phyloP scores from a whole-genome alignment of 2,888 invertebrate species.

The Drosophila maculinotata region DNA sequence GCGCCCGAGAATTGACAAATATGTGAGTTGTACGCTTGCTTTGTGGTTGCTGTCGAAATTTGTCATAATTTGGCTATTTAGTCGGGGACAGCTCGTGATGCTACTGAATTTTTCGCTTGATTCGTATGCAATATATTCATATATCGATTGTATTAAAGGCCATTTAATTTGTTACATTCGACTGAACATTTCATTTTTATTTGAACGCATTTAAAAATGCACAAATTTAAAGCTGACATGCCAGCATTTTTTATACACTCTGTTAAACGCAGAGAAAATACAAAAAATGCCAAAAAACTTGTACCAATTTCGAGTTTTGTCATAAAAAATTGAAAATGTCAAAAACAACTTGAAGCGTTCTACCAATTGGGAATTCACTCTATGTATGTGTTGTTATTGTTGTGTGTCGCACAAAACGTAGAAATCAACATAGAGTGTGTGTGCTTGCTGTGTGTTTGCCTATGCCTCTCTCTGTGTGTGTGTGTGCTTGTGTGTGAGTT shows the following conservation, averaged over 20 bases:
- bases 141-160: conserved; percentile 19
- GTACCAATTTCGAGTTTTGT: conserved; percentile 72
- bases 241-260: not conserved
- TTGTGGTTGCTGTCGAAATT: conserved; percentile 53
- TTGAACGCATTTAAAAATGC: conserved; percentile 16
- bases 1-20: conserved; percentile 60
- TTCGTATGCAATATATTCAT: conserved; percentile 4
- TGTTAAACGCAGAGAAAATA: conserved; percentile 8
- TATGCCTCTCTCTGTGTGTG: conserved; percentile 25
- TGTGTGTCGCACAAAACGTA: conserved; percentile 42
- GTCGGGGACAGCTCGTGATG: conserved; percentile 7
- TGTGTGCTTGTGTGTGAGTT: conserved; percentile 28
- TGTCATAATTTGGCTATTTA: conserved; percentile 65
- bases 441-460: conserved; percentile 7
- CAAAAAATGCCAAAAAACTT: conserved; percentile 41
- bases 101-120: conserved; percentile 14
- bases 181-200: conserved; percentile 11
- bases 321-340: conserved; percentile 82
- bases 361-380: conserved; percentile 47
- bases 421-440: conserved; percentile 57
- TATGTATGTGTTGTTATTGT: conserved; percentile 20
- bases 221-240: conserved; percentile 15
- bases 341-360: conserved; percentile 66
- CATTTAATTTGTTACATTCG: conserved; percentile 30
- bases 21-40: conserved; percentile 13